A percentile compares a stretch with the other conserved stretches of the same genome.
Evolutionary conservation across 2,797 vertebrate genomes (phyloP).

Genomic region (Parauchenoglanis ngamensis): DNA sequence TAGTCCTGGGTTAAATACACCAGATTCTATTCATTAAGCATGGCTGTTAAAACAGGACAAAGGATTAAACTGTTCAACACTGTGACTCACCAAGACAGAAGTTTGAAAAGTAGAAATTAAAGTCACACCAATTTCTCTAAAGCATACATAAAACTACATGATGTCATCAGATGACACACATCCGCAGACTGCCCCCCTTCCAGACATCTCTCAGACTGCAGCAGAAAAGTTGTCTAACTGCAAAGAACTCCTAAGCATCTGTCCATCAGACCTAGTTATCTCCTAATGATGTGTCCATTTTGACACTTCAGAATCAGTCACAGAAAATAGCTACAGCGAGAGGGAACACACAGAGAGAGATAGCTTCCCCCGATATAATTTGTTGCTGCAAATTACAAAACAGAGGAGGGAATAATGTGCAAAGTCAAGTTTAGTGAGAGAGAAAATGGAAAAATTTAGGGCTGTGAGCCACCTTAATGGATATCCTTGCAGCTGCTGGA

Average conservation of each 20-base stretch:
- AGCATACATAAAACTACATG: not conserved
- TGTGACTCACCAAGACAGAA: not conserved
- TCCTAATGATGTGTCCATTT: conserved; percentile 78
- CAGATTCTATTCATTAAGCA: not conserved
- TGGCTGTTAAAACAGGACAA: not conserved
- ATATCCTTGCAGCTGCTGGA: conserved; percentile 78
- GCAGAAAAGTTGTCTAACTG: conserved; percentile 64
- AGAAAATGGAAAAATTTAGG: conserved; percentile 86
- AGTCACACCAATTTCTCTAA: not conserved
- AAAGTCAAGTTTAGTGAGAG: conserved; percentile 85
- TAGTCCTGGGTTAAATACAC: not conserved
- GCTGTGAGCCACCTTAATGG: conserved; percentile 85
- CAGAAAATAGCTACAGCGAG: conserved; percentile 75
- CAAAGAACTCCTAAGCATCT: conserved; percentile 72
- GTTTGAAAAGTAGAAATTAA: not conserved
- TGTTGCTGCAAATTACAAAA: conserved; percentile 80
- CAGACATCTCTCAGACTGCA: conserved; percentile 34
- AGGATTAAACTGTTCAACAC: not conserved
- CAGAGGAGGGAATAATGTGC: conserved; percentile 81
- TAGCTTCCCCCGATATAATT: conserved; percentile 82
- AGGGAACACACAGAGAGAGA: conserved; percentile 76
- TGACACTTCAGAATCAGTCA: conserved; percentile 82
- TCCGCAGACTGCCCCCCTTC: not conserved
- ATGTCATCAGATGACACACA: conserved; percentile 13
- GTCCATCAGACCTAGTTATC: conserved; percentile 80